Percentiles rank a stretch among this genome's conserved stretches.
phyloP scores from a whole-genome alignment of 2,888 invertebrate species.

The Cosmia trapezina region DNA sequence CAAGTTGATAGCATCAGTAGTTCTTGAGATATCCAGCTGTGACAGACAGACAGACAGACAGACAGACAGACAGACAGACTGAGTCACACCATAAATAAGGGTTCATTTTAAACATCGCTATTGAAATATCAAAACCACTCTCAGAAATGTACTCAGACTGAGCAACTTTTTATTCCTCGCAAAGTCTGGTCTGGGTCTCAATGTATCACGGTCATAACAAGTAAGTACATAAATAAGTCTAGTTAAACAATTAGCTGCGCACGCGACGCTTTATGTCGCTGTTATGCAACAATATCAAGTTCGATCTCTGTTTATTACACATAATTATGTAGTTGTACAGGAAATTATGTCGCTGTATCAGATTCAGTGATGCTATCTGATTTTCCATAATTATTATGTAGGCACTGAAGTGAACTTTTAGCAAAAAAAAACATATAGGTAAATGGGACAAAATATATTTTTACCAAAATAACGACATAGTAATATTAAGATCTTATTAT shows the following conservation, averaged over 20 bases:
- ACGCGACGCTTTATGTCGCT: slow-evolving; percentile 16
- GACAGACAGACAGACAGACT: no score
- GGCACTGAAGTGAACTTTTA: neutral
- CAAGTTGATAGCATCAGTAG: no score
- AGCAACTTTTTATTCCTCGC: neutral
- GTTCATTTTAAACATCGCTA: no score
- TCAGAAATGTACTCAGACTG: neutral
- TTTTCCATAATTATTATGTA: neutral
- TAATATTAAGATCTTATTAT: no score
- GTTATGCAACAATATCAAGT: slow-evolving; percentile 23
- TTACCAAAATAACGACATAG: no score
- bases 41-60: no score
- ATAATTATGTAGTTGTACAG: neutral
- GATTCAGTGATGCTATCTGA: neutral
- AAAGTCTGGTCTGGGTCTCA: neutral
- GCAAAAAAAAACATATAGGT: neutral
- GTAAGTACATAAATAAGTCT: neutral
- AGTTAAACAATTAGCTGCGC: slow-evolving; percentile 16
- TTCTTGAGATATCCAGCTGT: no score
- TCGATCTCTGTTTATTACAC: neutral
- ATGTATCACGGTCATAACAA: neutral
- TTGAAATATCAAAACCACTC: no score
- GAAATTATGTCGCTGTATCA: slow-evolving; percentile 6
- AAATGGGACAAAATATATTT: neutral
- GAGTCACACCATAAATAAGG: no score